Conservation (phyloP, 2,113 vertebrate genomes). For the Pao palembangensis region DNA sequence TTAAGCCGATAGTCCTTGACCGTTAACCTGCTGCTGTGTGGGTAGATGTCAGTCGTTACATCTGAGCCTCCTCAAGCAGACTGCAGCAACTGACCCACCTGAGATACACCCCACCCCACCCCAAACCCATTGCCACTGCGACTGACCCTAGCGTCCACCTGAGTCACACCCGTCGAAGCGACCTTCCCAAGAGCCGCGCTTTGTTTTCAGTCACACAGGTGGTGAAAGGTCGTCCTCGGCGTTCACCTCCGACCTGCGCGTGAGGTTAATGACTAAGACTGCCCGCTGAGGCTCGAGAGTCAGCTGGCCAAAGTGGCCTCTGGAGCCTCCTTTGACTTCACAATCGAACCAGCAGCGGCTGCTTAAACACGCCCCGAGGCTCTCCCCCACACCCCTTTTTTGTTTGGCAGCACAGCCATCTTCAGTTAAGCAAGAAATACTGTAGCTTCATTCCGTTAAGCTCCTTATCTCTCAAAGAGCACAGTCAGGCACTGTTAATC, state of each 20-base stretch:
- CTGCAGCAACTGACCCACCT: conserved; percentile 30
- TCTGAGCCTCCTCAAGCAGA: conserved; percentile 35
- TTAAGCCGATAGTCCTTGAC: conserved; percentile 28
- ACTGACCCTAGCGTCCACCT: conserved; percentile 50
- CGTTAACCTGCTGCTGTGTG: conserved; percentile 17
- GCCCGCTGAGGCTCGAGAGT: conserved; percentile 36
- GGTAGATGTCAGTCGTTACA: conserved; percentile 18
- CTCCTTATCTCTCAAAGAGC: conserved; percentile 67
- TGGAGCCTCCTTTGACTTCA: conserved; percentile 39
- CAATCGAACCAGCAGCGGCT: conserved; percentile 31
- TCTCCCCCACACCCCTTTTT: conserved; percentile 27
- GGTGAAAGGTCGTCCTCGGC: conserved; percentile 48
- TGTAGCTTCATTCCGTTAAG: conserved; percentile 66
- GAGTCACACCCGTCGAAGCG: conserved; percentile 31
- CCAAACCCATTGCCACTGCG: conserved; percentile 6
- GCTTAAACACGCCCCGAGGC: conserved; percentile 39
- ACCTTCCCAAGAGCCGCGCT: conserved; percentile 38
- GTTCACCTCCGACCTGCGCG: conserved; percentile 36
- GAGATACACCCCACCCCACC: conserved; percentile 17
- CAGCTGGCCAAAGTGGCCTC: conserved; percentile 34
- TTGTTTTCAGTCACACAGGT: conserved; percentile 53
- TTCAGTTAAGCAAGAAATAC: conserved; percentile 58
- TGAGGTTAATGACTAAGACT: conserved; percentile 59
- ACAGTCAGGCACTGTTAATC: conserved; percentile 66
- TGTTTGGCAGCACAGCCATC: conserved; percentile 32